Evolutionary conservation across 2,888 invertebrate genomes (phyloP), one percentile per base, ranked within the genome.

Genomic region (Parapristionchus giblindavisi): DNA sequence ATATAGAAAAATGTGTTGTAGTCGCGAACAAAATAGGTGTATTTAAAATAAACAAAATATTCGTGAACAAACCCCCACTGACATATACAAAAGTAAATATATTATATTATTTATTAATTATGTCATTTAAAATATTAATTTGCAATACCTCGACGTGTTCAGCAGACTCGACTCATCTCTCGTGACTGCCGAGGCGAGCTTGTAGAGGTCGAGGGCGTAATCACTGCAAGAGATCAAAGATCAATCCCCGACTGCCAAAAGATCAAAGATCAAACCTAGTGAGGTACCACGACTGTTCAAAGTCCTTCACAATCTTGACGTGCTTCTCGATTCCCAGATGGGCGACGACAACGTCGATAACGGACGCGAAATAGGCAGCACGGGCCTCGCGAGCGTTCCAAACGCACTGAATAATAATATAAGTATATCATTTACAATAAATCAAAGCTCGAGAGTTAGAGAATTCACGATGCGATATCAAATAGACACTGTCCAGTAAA

Each of bases 171-270:
- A 79, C 38, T 83, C 85, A 71, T 85, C 86, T 32, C 84, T 76
- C 0, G 87, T 85, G 21, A 87, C 81, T 8, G 82, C 80, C 54
- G 85, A 83, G 0, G 83, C 85, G 84, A 84, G 78, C 78, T 87
- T 85, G 82, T 87, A 87, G 81, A 87, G 83, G 51, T 84, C 82
- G 34, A 87, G 79, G 1, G 85, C 83, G 79, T 83, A 87, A n/a
- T 85, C 85, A 29, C 85, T 85, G 75, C 61, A 83, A 79, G 8
- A n/a, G n/a, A n/a, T n/a, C n/a, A n/a, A n/a, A n/a, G n/a, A n/a
- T n/a, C n/a, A n/a, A n/a, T 48, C 48, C 11, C 21, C 48, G 14
- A 48, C 48, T 48, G 11, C 21, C 11, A 11, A 11, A 48, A 48
- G 43, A 43, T 58, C 36, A 71, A 75, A 51, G 8, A 36, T 70